These are phyloP conservation scores for Pachyuromys duprasi DNA, from an alignment of 2,797 vertebrate species.

Conservation along the genomic window DNA sequence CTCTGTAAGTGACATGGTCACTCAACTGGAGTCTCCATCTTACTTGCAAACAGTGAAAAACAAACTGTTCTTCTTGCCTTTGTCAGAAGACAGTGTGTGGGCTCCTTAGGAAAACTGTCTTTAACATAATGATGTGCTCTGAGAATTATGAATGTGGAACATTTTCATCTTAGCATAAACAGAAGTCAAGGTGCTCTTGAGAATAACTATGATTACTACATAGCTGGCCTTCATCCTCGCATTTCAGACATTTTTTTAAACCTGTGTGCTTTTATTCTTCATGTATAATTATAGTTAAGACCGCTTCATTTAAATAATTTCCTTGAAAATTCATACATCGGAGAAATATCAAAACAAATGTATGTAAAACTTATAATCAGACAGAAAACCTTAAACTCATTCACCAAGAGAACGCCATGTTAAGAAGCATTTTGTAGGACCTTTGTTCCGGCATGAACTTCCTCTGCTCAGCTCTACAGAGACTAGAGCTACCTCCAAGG, in stretches of 20 bases:
- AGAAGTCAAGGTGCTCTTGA: neutral
- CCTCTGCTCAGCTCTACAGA: neutral
- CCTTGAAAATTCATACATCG: constrained; percentile 37
- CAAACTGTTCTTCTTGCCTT: neutral
- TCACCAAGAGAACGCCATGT: neutral
- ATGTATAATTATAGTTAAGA: constrained; percentile 21
- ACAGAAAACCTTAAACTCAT: constrained; percentile 25
- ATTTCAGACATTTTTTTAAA: constrained; percentile 16
- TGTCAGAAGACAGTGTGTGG: neutral
- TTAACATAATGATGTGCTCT: constrained; percentile 28
- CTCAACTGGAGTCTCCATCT: neutral
- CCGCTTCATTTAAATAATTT: constrained; percentile 43
- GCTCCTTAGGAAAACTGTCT: neutral
- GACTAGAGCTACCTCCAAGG: neutral
- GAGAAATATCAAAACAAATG: constrained; percentile 38
- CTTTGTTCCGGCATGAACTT: neutral
- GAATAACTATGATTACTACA: constrained; percentile 41
- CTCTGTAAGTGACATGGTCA: neutral
- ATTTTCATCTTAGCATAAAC: constrained; percentile 50
- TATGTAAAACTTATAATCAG: neutral
- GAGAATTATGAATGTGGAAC: constrained; percentile 8
- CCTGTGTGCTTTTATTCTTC: constrained; percentile 21
- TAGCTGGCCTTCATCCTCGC: neutral
- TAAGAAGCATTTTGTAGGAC: neutral
- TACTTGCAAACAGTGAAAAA: neutral